Conservation (phyloP, 1,140 invertebrate genomes). For the Lutraria rhynchaena region DNA sequence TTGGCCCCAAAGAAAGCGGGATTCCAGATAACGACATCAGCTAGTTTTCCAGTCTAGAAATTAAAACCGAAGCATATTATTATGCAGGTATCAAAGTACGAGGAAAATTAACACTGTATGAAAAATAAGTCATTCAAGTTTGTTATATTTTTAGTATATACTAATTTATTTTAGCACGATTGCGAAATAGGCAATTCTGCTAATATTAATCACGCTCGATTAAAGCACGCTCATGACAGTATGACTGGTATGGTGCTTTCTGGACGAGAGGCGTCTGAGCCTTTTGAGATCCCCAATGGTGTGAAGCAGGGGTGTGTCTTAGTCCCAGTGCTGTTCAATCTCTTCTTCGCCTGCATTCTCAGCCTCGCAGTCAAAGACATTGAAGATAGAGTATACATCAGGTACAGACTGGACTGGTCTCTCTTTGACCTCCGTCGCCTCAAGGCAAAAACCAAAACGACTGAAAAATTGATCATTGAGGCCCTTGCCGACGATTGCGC, state of each 20-base stretch:
- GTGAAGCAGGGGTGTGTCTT: neutral
- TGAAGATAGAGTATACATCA: neutral
- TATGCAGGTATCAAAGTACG: too few relatives aligned
- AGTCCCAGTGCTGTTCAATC: slow-evolving; percentile 32
- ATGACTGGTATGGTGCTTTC: slow-evolving; percentile 1
- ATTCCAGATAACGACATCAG: slow-evolving; percentile 81
- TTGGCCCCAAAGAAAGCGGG: slow-evolving; percentile 82
- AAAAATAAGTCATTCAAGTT: too few relatives aligned
- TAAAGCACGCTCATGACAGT: too few relatives aligned
- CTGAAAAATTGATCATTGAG: slow-evolving; percentile 9
- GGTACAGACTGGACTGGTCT: neutral
- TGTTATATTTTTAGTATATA: too few relatives aligned
- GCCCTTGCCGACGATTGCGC: neutral
- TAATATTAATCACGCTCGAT: too few relatives aligned
- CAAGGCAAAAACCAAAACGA: neutral
- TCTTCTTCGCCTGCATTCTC: neutral
- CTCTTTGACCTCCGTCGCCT: slow-evolving; percentile 9
- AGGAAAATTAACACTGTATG: too few relatives aligned
- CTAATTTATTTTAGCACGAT: too few relatives aligned
- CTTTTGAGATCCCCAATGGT: neutral
- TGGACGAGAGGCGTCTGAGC: neutral
- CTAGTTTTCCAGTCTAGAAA: slow-evolving; percentile 77
- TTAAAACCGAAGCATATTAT: too few relatives aligned
- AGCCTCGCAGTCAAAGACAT: neutral
- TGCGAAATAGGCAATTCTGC: too few relatives aligned